Conservation (phyloP, 2,113 vertebrate species). For the Catharus bicknelli region DNA sequence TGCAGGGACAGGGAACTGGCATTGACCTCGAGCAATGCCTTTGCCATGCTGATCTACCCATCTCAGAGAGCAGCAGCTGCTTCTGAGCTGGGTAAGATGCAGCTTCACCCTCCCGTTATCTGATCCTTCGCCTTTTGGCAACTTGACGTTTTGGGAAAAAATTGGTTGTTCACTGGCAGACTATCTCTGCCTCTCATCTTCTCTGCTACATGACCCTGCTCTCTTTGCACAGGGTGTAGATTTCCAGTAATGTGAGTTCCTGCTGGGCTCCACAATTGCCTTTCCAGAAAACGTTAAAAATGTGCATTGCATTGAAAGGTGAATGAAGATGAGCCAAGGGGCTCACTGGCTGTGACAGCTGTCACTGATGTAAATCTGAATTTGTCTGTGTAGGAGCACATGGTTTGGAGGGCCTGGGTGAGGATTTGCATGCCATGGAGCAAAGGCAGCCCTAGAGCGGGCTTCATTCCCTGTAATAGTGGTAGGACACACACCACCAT, state of each 20-base stretch:
- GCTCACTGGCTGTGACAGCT: neutral
- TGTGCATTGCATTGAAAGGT: conserved; percentile 11
- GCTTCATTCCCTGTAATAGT: neutral
- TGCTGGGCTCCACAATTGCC: neutral
- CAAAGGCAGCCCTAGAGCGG: neutral
- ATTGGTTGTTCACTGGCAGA: neutral
- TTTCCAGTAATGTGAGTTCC: conserved; percentile 56
- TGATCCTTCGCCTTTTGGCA: neutral
- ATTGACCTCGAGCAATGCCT: neutral
- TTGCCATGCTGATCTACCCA: neutral
- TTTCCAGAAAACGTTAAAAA: conserved; percentile 26
- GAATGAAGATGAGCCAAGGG: neutral
- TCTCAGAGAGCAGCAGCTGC: neutral
- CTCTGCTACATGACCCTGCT: neutral
- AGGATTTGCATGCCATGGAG: neutral
- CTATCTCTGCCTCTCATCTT: conserved; percentile 42
- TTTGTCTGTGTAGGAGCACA: neutral
- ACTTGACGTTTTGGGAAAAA: neutral
- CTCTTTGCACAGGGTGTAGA: neutral
- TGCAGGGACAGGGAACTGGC: neutral
- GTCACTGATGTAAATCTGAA: neutral
- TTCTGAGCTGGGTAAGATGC: neutral
- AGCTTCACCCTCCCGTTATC: neutral
- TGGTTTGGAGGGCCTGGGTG: neutral
- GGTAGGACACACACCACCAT: neutral